Conservation (phyloP, 2,113 vertebrate genomes). For the Nymphicus hollandicus region DNA sequence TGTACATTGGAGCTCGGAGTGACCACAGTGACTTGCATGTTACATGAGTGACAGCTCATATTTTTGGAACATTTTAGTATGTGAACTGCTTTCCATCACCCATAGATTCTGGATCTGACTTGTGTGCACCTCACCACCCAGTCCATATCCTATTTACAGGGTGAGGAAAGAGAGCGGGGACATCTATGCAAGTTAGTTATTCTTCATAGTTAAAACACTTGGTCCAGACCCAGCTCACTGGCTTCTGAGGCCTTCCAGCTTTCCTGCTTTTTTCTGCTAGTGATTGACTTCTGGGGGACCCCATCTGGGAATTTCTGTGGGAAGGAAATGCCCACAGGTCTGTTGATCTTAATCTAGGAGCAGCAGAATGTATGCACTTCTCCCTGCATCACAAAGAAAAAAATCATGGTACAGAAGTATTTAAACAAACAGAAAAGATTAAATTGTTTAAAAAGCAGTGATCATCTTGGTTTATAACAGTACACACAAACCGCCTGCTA, state of each 20-base stretch:
- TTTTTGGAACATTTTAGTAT: neutral
- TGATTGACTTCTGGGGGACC: neutral
- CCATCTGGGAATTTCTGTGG: neutral
- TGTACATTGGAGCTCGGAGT: neutral
- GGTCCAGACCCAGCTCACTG: neutral
- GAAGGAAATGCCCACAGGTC: neutral
- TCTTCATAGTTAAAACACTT: neutral
- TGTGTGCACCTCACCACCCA: neutral
- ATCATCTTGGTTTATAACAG: neutral
- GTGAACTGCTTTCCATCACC: neutral
- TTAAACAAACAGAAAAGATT: neutral
- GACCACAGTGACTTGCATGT: neutral
- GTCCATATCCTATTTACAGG: neutral
- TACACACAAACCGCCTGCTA: neutral
- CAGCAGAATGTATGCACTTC: neutral
- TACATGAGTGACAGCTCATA: neutral
- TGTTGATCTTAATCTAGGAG: neutral
- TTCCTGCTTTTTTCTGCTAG: neutral
- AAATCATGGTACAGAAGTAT: neutral
- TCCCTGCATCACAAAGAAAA: neutral
- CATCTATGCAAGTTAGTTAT: neutral
- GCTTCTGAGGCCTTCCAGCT: neutral
- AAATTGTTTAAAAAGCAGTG: neutral
- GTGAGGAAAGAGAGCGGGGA: neutral
- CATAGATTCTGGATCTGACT: neutral